phyloP scores from a whole-genome alignment of 2,888 invertebrate species.

The Leptinotarsa tumamoca region DNA sequence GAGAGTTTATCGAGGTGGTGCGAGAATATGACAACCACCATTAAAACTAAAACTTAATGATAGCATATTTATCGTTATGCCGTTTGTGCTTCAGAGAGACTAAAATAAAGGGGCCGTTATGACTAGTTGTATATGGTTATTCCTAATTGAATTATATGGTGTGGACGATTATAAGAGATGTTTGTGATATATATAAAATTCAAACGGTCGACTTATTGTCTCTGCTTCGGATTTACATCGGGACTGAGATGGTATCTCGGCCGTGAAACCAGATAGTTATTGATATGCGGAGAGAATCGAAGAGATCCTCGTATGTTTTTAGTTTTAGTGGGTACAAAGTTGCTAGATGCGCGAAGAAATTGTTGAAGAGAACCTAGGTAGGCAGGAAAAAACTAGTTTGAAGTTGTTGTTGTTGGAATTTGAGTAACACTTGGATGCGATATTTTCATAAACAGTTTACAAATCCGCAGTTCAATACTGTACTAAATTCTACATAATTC shows the following conservation, averaged over 20 bases:
- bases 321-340: conserved; percentile 12
- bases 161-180: conserved; percentile 31
- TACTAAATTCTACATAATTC: no score
- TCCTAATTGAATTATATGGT: conserved; percentile 42
- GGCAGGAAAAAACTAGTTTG: neutral
- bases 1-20: conserved; percentile 46
- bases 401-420: neutral
- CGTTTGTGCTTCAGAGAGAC: conserved; percentile 41
- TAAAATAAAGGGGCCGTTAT: conserved; percentile 43
- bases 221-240: conserved; percentile 19
- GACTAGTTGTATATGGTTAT: conserved; percentile 42
- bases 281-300: conserved; percentile 17
- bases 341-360: neutral
- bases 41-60: conserved; percentile 51
- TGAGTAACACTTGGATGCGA: no score
- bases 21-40: conserved; percentile 47
- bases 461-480: no score
- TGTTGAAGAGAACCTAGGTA: neutral
- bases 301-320: conserved; percentile 2
- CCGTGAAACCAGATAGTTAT: conserved; percentile 40
- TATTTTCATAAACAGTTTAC: no score
- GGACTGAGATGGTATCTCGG: conserved; percentile 34
- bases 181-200: conserved; percentile 39
- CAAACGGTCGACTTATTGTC: conserved; percentile 30
- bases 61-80: conserved; percentile 44